Conservation (phyloP, 2,888 invertebrate genomes). For the Drosophila pseudotalamancana region DNA sequence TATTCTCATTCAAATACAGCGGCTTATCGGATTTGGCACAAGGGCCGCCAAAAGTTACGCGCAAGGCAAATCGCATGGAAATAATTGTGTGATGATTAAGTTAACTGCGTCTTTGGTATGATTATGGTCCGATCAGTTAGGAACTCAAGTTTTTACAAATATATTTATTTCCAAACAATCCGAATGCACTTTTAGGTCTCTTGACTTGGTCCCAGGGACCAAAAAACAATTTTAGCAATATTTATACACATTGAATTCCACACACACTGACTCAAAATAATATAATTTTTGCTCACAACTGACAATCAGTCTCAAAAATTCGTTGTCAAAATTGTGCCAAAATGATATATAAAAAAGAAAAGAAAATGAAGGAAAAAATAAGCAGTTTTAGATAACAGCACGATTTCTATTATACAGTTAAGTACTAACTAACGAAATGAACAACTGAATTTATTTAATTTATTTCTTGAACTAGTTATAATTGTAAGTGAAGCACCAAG, state of each 20-base stretch:
- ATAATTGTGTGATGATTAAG: constrained; percentile 86
- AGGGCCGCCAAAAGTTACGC: constrained; percentile 88
- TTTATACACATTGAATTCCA: constrained; percentile 22
- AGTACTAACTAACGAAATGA: constrained; percentile 63
- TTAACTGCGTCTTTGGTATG: constrained; percentile 16
- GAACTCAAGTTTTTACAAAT: constrained; percentile 19
- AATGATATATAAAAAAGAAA: constrained; percentile 2
- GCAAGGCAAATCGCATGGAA: constrained; percentile 90
- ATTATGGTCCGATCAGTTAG: constrained; percentile 12
- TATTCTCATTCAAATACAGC: constrained; percentile 90
- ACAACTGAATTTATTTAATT: constrained; percentile 73
- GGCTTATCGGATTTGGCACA: constrained; percentile 88
- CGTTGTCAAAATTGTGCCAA: constrained; percentile 76
- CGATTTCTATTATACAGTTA: constrained; percentile 42
- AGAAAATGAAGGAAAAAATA: background rate
- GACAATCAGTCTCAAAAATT: constrained; percentile 70
- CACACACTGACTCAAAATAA: constrained; percentile 24
- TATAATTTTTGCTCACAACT: constrained; percentile 71
- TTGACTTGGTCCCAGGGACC: constrained; percentile 71
- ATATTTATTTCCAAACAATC: constrained; percentile 17
- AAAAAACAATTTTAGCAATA: constrained; percentile 71
- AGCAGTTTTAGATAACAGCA: constrained; percentile 43
- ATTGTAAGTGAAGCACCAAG: constrained; percentile 70
- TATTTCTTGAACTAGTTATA: constrained; percentile 68
- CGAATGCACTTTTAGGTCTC: constrained; percentile 27